These are phyloP conservation scores for Myrmecobius fasciatus DNA, from an alignment of 2,113 vertebrate genomes.

Conservation along the genomic window DNA sequence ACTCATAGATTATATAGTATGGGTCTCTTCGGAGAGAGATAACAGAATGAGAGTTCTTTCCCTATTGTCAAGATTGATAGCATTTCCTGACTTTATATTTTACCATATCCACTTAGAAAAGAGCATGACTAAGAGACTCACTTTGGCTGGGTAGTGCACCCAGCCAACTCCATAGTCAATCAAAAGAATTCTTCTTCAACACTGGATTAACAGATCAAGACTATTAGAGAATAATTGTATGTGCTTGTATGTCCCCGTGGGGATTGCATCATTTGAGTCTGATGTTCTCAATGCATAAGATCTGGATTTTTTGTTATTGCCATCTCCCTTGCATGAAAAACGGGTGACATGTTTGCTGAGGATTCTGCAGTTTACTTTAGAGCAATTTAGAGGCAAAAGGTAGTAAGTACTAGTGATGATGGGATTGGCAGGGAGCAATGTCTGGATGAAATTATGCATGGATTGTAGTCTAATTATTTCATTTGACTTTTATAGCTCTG, in stretches of 20 bases:
- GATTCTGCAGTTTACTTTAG: background rate
- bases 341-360: background rate
- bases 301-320: background rate
- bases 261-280: background rate
- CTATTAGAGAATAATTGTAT: background rate
- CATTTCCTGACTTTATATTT: background rate
- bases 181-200: background rate
- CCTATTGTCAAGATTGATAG: background rate
- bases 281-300: background rate
- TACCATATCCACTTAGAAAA: background rate
- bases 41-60: background rate
- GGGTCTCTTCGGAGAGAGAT: background rate
- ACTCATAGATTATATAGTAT: background rate
- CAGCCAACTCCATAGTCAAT: background rate
- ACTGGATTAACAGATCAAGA: background rate
- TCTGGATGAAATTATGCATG: background rate
- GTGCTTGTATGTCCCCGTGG: background rate
- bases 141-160: background rate
- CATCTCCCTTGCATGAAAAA: background rate
- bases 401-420: background rate
- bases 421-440: background rate
- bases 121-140: background rate
- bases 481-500: background rate
- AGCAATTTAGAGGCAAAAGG: background rate
- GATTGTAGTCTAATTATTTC: background rate